Conservation (phyloP, 1,140 invertebrate genomes). For the Kradibia gibbosae region DNA sequence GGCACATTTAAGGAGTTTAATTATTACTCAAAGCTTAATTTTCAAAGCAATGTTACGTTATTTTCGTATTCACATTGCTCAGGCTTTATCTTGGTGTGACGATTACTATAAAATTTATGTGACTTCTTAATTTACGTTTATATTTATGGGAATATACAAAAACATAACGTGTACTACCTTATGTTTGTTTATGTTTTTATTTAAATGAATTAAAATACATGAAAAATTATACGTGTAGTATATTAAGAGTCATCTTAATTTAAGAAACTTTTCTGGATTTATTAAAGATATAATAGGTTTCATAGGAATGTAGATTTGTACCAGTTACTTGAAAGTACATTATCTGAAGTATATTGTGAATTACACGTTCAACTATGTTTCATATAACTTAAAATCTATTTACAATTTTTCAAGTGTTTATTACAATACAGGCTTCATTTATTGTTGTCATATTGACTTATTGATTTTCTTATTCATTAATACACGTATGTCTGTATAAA, state of each 20-base stretch:
- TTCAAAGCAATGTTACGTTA: not conserved
- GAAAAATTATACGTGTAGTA: not conserved
- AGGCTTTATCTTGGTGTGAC: not conserved
- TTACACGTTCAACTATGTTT: not conserved
- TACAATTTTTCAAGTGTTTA: not conserved
- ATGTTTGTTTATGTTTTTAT: slow-evolving; percentile 1
- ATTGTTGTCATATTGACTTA: not conserved
- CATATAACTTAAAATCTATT: not conserved
- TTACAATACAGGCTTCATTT: not conserved
- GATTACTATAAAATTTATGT: not conserved
- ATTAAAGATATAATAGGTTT: not conserved
- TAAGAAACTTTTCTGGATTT: not conserved
- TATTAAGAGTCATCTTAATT: not conserved
- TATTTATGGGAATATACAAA: not conserved
- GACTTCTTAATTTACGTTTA: not conserved
- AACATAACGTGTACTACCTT: not conserved
- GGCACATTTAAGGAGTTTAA: not conserved
- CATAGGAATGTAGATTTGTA: not conserved
- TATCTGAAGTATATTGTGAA: not conserved
- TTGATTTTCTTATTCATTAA: not conserved
- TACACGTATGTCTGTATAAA: not conserved
- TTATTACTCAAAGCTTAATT: not conserved
- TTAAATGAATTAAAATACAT: not conserved
- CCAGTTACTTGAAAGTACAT: not conserved
- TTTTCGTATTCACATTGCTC: not conserved